Evolutionary conservation across 2,113 vertebrate species (phyloP), one percentile per base, ranked within the genome.

Genomic region (Cheilinus undulatus): DNA sequence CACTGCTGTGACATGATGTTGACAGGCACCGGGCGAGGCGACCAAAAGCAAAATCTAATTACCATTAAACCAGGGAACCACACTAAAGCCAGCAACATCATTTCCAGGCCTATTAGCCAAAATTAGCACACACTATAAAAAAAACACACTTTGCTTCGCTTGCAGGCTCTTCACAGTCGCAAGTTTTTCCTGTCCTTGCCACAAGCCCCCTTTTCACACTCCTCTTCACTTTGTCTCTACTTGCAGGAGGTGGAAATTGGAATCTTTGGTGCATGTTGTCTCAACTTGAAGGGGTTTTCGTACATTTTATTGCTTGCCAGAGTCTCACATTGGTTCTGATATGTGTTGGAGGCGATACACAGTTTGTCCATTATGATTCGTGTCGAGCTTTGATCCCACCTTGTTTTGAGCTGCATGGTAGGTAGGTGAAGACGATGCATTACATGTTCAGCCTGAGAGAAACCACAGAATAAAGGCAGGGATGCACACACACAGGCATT

Each of bases 11-110:
- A 90, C 84, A 85, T 83, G 67, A 83, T 85, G 87, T 83, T 89
- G 86, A 91, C 83, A 89, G 82, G 83, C 76, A 30, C 72, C 64
- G 30, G 72, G 73, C 32, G 49, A 89, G 86, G 71, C 52, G 65
- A 87, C 83, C 81, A 83, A 83, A 86, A 80, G 85, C 70, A 77
- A 92, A 90, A 93, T 91, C 69, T 69, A 91, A 93, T 92, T 88
- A 90, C 69, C 81, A 91, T 88, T 88, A 90, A 86, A 88, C 68
- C 61, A 74, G 75, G 63, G 77, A 72, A 65, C 64, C 46, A 38
- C 32, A 30, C 69, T 70, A 65, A 23, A 74, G 84, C 87, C 81
- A 77, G 52, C 57, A 64, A 64, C 70, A 80, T 85, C 59, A 74
- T 86, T 90, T 72, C 62, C 30, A 70, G 86, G 83, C 84, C 73